Conservation (phyloP, 2,888 invertebrate species). For the Synanthedon formicaeformis region DNA sequence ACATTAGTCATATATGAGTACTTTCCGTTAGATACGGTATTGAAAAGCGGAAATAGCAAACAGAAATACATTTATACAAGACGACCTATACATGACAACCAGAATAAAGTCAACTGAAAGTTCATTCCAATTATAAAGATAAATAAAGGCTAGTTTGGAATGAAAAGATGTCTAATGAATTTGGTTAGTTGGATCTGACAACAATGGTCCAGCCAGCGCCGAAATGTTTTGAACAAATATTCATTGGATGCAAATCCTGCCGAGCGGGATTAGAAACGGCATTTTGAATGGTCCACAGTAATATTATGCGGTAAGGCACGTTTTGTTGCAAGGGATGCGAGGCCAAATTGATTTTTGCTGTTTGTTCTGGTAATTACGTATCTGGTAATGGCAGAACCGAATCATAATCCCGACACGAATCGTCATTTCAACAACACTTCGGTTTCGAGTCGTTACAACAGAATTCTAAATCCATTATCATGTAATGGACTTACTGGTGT, state of each 20-base stretch:
- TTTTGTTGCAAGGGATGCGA: background rate
- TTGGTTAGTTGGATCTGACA: constrained; percentile 28
- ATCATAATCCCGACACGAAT: no score
- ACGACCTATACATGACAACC: constrained; percentile 12
- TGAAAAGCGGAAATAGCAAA: constrained; percentile 22
- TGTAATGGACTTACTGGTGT: no score
- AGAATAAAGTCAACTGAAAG: constrained; percentile 1
- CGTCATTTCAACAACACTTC: no score
- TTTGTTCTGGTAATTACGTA: background rate
- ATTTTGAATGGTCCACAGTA: background rate
- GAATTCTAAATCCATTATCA: no score
- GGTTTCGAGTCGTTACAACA: no score
- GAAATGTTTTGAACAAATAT: constrained; percentile 60
- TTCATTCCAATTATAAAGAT: constrained; percentile 6
- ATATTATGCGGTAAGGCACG: background rate
- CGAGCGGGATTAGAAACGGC: constrained; percentile 41
- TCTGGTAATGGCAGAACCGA: no score
- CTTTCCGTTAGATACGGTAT: constrained; percentile 15
- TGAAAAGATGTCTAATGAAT: constrained; percentile 11
- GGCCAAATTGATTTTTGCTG: background rate
- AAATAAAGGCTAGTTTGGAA: constrained; percentile 19
- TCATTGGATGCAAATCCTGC: constrained; percentile 58
- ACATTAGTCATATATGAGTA: background rate
- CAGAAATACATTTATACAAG: constrained; percentile 14
- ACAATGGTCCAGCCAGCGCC: constrained; percentile 32